phyloP scores from a whole-genome alignment of 2,888 invertebrate genomes.

The Clostera curtula region DNA sequence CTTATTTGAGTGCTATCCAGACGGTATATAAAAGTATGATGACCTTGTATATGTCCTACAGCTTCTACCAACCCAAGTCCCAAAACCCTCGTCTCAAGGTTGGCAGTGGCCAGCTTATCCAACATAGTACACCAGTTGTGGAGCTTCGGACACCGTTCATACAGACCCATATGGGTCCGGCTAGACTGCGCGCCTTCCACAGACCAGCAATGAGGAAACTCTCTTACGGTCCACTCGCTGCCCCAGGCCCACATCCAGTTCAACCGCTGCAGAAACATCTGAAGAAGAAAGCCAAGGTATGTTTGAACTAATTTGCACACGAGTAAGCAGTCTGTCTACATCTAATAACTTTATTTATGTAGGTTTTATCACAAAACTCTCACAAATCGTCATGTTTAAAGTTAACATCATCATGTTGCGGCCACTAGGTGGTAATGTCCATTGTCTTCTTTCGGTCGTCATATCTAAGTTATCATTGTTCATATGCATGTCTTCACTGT shows the following conservation, averaged over 20 bases:
- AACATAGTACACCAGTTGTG: conserved; percentile 98
- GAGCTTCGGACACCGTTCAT: conserved; percentile 96
- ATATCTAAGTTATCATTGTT: too few relatives aligned
- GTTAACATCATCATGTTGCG: too few relatives aligned
- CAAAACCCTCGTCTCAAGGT: conserved; percentile 88
- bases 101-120: conserved; percentile 92
- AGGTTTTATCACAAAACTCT: too few relatives aligned
- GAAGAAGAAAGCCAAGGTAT: conserved; percentile 90
- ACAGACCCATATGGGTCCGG: conserved; percentile 91
- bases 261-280: conserved; percentile 92
- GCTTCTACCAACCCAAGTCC: conserved; percentile 94
- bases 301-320: too few relatives aligned
- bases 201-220: conserved; percentile 91
- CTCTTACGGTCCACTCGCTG: conserved; percentile 86
- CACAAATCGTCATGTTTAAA: too few relatives aligned
- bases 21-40: too few relatives aligned
- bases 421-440: too few relatives aligned
- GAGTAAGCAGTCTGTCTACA: too few relatives aligned
- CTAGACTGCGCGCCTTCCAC: conserved; percentile 90
- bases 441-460: too few relatives aligned
- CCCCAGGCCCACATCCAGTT: conserved; percentile 85
- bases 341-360: too few relatives aligned
- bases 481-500: too few relatives aligned
- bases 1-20: too few relatives aligned
- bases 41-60: conserved; percentile 58